phyloP scores from a whole-genome alignment of 2,113 vertebrate genomes.

The Ammodytes dubius region DNA sequence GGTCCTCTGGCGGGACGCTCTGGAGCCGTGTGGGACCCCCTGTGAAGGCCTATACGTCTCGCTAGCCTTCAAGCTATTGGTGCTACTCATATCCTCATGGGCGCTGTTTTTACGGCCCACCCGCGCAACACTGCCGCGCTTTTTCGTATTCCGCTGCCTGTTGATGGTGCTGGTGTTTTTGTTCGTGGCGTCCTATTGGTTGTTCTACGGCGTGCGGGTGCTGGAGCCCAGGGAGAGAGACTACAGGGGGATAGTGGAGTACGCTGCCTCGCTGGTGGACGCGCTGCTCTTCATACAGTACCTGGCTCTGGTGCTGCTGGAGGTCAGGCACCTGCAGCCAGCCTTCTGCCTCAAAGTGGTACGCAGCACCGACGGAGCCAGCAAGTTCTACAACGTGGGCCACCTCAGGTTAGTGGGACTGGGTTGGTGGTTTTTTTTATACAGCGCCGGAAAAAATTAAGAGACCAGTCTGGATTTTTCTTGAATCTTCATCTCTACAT shows the following conservation, averaged over 20 bases:
- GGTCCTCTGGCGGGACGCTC: slow-evolving; percentile 89
- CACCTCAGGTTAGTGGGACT: slow-evolving; percentile 89
- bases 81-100: slow-evolving; percentile 93
- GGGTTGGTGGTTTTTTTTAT: too few relatives aligned
- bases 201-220: slow-evolving; percentile 92
- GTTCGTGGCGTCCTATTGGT: slow-evolving; percentile 93
- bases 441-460: too few relatives aligned
- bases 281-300: slow-evolving; percentile 95
- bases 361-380: slow-evolving; percentile 91
- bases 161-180: slow-evolving; percentile 94
- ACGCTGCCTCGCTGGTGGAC: slow-evolving; percentile 91
- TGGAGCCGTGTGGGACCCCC: slow-evolving; percentile 90
- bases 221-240: slow-evolving; percentile 88
- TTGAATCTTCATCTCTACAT: too few relatives aligned
- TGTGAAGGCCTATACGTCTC: slow-evolving; percentile 96
- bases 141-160: slow-evolving; percentile 91
- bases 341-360: slow-evolving; percentile 95
- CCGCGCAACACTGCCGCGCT: slow-evolving; percentile 89
- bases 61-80: slow-evolving; percentile 94
- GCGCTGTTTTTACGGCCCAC: slow-evolving; percentile 93
- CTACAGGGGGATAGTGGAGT: slow-evolving; percentile 93
- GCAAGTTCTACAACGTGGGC: slow-evolving; percentile 93
- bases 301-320: slow-evolving; percentile 92
- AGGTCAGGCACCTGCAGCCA: slow-evolving; percentile 93
- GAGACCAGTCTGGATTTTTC: too few relatives aligned